phyloP scores from a whole-genome alignment of 2,113 vertebrate genomes.

The Coregonus clupeaformis region DNA sequence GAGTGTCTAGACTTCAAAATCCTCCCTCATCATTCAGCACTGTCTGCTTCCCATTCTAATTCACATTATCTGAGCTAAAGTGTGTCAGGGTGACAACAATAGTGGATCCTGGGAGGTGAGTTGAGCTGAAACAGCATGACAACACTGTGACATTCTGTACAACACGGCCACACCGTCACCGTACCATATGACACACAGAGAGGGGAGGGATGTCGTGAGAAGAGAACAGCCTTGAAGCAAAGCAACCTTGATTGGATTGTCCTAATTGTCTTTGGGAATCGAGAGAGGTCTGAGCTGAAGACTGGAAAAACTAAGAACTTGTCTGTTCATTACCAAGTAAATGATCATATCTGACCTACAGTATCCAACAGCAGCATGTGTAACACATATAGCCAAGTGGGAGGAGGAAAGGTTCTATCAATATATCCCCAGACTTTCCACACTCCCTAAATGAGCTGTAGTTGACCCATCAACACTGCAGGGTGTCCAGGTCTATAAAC shows the following conservation, averaged over 20 bases:
- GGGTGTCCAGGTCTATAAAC: not conserved
- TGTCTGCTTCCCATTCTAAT: no score
- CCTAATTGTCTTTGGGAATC: slow-evolving; percentile 73
- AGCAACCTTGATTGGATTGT: slow-evolving; percentile 70
- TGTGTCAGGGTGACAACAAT: no score
- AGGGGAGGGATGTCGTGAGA: slow-evolving; percentile 30
- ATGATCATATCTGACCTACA: slow-evolving; percentile 6
- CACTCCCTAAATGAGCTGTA: slow-evolving; percentile 1
- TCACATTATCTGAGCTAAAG: no score
- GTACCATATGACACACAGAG: no score
- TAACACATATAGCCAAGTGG: not conserved
- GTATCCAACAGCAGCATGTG: no score
- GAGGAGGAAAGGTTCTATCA: not conserved
- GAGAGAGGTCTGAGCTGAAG: slow-evolving; percentile 58
- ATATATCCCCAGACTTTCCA: not conserved
- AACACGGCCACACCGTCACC: no score
- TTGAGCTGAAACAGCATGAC: no score
- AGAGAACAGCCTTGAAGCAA: slow-evolving; percentile 56
- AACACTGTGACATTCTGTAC: no score
- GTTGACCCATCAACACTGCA: not conserved
- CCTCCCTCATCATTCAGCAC: no score
- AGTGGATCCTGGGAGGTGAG: no score
- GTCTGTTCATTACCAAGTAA: no score
- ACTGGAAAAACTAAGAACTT: slow-evolving; percentile 27
- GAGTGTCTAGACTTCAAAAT: no score